A percentile compares a stretch with the other conserved stretches of the same genome.
Conservation (phyloP, 2,888 invertebrate genomes). For the Sericinus montela region DNA sequence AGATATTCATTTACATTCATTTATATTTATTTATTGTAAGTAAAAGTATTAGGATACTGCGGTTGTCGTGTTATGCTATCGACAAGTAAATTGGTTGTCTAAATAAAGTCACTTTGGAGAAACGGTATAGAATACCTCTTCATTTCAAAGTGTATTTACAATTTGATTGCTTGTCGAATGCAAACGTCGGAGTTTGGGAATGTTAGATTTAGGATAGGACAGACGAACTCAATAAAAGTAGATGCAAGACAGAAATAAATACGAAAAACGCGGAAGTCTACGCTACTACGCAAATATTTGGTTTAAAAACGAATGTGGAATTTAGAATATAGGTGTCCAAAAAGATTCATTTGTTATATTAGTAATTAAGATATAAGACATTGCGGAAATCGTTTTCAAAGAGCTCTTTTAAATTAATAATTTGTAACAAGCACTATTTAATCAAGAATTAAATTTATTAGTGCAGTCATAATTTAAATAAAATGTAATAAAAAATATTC, state of each 20-base stretch:
- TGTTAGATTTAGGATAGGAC: conserved; percentile 1
- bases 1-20: no score
- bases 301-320: conserved; percentile 6
- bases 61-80: no score
- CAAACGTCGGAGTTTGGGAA: conserved; percentile 1
- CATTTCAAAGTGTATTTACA: conserved; percentile 3
- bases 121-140: background rate
- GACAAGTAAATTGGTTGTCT: conserved; percentile 1
- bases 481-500: no score
- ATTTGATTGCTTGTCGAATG: conserved; percentile 6
- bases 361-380: background rate
- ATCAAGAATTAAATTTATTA: no score
- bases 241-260: conserved; percentile 15
- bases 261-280: conserved; percentile 13
- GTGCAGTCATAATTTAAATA: no score
- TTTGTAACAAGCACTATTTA: no score
- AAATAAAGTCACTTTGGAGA: background rate
- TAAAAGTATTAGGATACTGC: no score
- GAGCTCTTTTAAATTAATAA: no score
- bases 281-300: conserved; percentile 15
- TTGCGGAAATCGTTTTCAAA: no score
- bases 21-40: no score
- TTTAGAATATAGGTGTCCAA: conserved; percentile 6
- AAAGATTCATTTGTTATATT: background rate
- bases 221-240: background rate